A percentile compares a stretch with the other conserved stretches of the same genome.
Conservation (phyloP, 2,797 vertebrate species). For the Myripristis murdjan region DNA sequence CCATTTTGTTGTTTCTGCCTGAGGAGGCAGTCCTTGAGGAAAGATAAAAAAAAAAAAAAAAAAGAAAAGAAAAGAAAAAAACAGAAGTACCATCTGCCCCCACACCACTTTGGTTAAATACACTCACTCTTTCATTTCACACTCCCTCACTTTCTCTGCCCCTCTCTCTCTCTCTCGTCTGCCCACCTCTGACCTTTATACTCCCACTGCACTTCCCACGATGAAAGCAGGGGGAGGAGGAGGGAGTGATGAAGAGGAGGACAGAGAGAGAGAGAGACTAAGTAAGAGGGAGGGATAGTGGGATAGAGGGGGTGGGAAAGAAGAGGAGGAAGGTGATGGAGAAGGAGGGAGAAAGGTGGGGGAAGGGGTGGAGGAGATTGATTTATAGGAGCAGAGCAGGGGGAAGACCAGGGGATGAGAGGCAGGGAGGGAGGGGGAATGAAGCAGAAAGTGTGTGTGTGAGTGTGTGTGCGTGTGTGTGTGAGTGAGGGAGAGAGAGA, state of each 20-base stretch:
- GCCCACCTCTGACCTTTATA: slow-evolving; percentile 79
- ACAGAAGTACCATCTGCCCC: slow-evolving; percentile 54
- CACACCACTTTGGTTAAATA: slow-evolving; percentile 76
- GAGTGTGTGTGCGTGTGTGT: too few species aligned
- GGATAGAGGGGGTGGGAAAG: too few species aligned
- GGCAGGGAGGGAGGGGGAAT: slow-evolving; percentile 75
- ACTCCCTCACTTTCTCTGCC: slow-evolving; percentile 67
- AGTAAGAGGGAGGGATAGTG: too few species aligned
- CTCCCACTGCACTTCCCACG: slow-evolving; percentile 77
- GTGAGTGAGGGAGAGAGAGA: slow-evolving; percentile 16
- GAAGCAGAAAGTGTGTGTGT: slow-evolving; percentile 81
- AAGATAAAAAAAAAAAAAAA: slow-evolving; percentile 32
- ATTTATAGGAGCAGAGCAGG: slow-evolving; percentile 83
- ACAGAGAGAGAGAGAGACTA: too few species aligned
- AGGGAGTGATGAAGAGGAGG: slow-evolving; percentile 63
- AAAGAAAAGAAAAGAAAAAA: too few species aligned
- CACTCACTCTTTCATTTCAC: slow-evolving; percentile 74
- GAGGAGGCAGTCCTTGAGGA: slow-evolving; percentile 35
- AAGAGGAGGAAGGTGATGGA: slow-evolving; percentile 53
- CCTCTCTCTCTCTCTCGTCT: slow-evolving; percentile 68
- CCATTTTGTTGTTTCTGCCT: not conserved
- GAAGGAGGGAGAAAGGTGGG: slow-evolving; percentile 16
- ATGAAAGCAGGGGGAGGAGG: slow-evolving; percentile 74
- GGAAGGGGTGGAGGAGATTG: slow-evolving; percentile 73
- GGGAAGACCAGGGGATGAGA: slow-evolving; percentile 76